Evolutionary conservation across 1,140 invertebrate genomes (phyloP).

Genomic region (Danaus melanippus): DNA sequence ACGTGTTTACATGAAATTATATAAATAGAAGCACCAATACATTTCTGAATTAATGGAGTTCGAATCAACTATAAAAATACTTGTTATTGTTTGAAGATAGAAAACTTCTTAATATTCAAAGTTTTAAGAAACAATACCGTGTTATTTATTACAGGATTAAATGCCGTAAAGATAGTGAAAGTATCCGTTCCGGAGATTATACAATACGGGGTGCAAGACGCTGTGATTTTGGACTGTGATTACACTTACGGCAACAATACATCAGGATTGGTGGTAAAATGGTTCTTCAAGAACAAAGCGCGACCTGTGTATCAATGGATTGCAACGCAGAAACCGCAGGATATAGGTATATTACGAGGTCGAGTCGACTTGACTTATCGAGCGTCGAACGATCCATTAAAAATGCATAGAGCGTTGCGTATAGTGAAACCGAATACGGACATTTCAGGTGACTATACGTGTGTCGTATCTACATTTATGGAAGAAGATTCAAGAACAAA

Average conservation of each 20-base stretch:
- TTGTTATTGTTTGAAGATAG: constrained; percentile 11
- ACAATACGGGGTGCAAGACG: constrained; percentile 76
- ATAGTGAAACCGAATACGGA: constrained; percentile 79
- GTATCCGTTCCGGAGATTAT: constrained; percentile 79
- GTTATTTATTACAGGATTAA: constrained; percentile 60
- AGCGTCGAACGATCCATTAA: constrained; percentile 72
- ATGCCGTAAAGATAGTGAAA: constrained; percentile 75
- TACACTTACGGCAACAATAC: constrained; percentile 76
- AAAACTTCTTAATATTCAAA: constrained; percentile 6
- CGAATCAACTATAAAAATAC: constrained; percentile 5
- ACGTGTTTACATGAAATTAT: too few species aligned
- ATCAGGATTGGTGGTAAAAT: constrained; percentile 81
- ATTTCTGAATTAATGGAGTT: not conserved
- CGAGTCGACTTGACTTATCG: constrained; percentile 76
- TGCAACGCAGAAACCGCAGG: constrained; percentile 74
- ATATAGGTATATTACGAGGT: constrained; percentile 76
- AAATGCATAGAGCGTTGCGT: constrained; percentile 77
- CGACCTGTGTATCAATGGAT: constrained; percentile 86
- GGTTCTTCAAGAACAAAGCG: constrained; percentile 80
- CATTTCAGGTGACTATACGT: constrained; percentile 81
- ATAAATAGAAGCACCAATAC: too few species aligned
- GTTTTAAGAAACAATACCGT: constrained; percentile 16
- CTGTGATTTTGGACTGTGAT: constrained; percentile 83
- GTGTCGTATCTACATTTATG: constrained; percentile 79
- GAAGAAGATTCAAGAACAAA: constrained; percentile 78